Base-by-base conservation (phyloP, 2,113 vertebrate species). In the Odocoileus hemionus region DNA sequence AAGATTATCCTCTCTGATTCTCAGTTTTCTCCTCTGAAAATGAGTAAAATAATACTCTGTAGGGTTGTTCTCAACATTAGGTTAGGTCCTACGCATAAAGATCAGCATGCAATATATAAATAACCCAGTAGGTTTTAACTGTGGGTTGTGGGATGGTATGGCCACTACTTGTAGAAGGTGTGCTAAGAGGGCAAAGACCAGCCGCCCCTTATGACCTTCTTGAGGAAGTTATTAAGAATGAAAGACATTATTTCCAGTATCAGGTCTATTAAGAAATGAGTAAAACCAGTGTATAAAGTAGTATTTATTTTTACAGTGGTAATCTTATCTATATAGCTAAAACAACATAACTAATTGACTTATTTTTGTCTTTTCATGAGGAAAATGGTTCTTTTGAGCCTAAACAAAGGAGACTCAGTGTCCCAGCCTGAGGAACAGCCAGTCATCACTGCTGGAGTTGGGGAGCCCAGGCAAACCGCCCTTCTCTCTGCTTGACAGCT, bases 301-400 rank as follows among this genome's bases (percentile, higher is more conserved):
- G 28, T 58, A 15, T 54, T 26, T 11, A 33, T 76, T 89, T 79
- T 80, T 64, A 39, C 19, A 58, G 15, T 30, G n/a, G 80, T 50
- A 83, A 96, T 25, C 23, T 57, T 47, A 45, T 61, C 36, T 55
- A 54, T 23, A 61, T 54, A 12, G 47, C 64, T 52, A 58, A 93
- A 57, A 7, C n/a, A 70, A 4, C 52, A 43, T 52, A 61, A 86
- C 33, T 23, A 58, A 60, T 15, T 67, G 23, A 47, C 61, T 86
- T 15, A 58, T 70, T 94, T 92, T 89, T 58, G 15, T 89, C 70
- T 58, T 61, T 95, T 87, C 28, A 25, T 47, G 39, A 87, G 55
- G 43, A 91, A 45, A 90, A 26, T 16, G 12, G 0, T 50, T 39
- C 26, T n/a, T 80, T 47, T 58, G 33, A 89, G 55, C 30, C 60